Conservation (phyloP, 2,888 invertebrate genomes). For the Monopis laevigella region DNA sequence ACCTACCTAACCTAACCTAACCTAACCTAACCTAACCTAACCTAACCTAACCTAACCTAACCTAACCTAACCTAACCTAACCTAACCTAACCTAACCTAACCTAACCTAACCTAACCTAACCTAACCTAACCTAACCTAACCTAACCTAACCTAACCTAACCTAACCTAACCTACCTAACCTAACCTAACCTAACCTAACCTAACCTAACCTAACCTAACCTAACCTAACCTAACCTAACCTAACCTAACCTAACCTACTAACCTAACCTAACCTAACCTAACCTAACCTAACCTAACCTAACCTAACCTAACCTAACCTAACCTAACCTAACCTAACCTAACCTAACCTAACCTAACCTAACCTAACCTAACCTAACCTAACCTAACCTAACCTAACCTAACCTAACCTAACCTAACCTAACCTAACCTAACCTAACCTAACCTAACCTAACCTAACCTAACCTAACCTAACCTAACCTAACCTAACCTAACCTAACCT, state of each 20-base stretch:
- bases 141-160: conserved; percentile 15
- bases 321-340: conserved; percentile 8
- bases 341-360: conserved; percentile 7
- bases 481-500: conserved; percentile 14
- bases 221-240: conserved; percentile 16
- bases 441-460: conserved; percentile 17
- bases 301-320: conserved; percentile 7
- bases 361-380: conserved; percentile 6
- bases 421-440: conserved; percentile 18
- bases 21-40: conserved; percentile 15
- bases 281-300: conserved; percentile 11
- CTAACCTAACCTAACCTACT: too few species aligned
- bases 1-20: conserved; percentile 14
- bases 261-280: conserved; percentile 17
- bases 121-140: conserved; percentile 14
- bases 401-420: conserved; percentile 17
- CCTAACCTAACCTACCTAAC: too few species aligned
- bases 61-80: conserved; percentile 17
- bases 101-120: conserved; percentile 18
- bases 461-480: conserved; percentile 15
- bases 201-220: conserved; percentile 15
- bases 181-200: conserved; percentile 15
- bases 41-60: conserved; percentile 17
- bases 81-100: conserved; percentile 18
- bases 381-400: conserved; percentile 16